Evolutionary conservation across 2,113 vertebrate genomes (phyloP).

Genomic region (Tichodroma muraria): DNA sequence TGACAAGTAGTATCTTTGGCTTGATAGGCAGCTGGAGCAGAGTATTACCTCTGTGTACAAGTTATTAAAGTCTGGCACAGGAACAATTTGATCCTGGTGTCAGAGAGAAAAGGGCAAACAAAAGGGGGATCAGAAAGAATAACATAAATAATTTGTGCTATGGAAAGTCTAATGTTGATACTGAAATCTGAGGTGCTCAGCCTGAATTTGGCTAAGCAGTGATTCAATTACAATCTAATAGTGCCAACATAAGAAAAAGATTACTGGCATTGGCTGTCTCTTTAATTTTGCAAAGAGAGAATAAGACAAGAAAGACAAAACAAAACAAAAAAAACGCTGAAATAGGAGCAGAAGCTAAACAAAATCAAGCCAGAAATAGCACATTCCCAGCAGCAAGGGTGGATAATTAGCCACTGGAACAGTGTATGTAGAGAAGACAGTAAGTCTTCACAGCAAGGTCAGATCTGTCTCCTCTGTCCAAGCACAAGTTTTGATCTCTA

Average conservation of each 20-base stretch:
- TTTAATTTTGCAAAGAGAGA: neutral
- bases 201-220: neutral
- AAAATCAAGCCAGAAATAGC: slow-evolving; percentile 2
- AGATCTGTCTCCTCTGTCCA: neutral
- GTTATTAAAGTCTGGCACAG: neutral
- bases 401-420: neutral
- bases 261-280: neutral
- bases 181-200: neutral
- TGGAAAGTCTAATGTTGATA: neutral
- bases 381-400: neutral
- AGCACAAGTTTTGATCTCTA: neutral
- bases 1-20: neutral
- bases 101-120: neutral
- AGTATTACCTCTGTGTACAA: neutral
- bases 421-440: neutral
- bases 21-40: neutral
- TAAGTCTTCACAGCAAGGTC: neutral
- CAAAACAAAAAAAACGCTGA: neutral
- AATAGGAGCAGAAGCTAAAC: neutral
- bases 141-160: neutral
- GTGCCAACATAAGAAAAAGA: neutral
- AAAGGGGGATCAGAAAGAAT: neutral
- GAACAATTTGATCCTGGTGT: neutral
- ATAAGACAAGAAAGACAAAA: neutral
- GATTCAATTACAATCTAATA: neutral